These are phyloP conservation scores for Phylloscopus whistleri DNA, from an alignment of 2,113 vertebrate species.

Conservation along the genomic window DNA sequence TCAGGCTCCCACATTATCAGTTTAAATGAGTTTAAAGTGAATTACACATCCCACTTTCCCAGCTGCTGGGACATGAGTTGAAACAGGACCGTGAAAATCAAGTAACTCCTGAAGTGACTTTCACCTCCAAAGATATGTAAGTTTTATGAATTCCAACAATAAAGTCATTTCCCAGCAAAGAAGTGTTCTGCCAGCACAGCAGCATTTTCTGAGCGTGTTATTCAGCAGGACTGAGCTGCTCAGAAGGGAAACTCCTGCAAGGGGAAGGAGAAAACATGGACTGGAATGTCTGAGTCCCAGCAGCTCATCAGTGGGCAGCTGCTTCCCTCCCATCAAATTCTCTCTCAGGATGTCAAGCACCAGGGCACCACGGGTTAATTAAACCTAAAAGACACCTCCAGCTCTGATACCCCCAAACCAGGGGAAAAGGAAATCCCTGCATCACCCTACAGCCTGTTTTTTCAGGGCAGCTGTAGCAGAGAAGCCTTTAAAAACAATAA, in stretches of 20 bases:
- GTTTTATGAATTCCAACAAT: not conserved
- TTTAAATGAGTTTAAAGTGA: not conserved
- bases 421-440: not conserved
- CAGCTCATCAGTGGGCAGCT: not conserved
- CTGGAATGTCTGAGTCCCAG: not conserved
- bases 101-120: not conserved
- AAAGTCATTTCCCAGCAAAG: not conserved
- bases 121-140: not conserved
- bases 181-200: not conserved
- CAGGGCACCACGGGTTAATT: not conserved
- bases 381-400: not conserved
- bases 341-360: not conserved
- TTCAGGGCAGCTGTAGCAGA: not conserved
- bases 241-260: not conserved
- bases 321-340: not conserved
- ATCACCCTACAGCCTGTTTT: not conserved
- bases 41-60: not conserved
- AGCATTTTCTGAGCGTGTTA: not conserved
- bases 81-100: not conserved
- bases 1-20: not conserved
- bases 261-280: not conserved
- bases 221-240: not conserved
- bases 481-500: not conserved
- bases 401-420: not conserved
- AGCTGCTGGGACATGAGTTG: not conserved